Conservation (phyloP, 1,140 invertebrate species). For the Drosophila orena region DNA sequence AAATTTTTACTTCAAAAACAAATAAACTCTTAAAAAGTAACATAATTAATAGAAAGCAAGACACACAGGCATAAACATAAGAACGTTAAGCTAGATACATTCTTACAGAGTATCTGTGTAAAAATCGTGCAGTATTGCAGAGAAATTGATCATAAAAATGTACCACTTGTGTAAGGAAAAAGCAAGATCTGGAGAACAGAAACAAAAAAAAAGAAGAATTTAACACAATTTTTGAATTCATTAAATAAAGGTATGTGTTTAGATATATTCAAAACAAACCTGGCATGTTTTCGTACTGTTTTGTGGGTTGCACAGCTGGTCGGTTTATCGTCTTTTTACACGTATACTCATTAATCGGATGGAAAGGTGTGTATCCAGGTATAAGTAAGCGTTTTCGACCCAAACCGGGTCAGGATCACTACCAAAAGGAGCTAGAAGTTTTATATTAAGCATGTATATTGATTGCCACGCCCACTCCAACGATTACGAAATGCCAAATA, state of each 20-base stretch:
- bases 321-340: no score
- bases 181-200: conserved; percentile 43
- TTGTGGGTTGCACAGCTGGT: background rate
- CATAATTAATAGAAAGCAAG: conserved; percentile 40
- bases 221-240: conserved; percentile 84
- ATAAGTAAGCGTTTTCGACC: no score
- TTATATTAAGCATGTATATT: no score
- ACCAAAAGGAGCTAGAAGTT: no score
- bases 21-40: conserved; percentile 29
- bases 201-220: conserved; percentile 69
- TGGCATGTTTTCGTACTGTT: conserved; percentile 12
- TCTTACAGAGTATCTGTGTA: conserved; percentile 52
- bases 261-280: conserved; percentile 80
- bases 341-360: no score
- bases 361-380: no score
- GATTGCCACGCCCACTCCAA: no score
- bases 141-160: conserved; percentile 59
- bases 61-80: conserved; percentile 32
- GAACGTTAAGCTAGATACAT: conserved; percentile 33
- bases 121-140: conserved; percentile 38
- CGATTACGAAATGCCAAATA: no score
- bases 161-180: conserved; percentile 48
- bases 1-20: conserved; percentile 76
- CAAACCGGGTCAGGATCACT: no score
- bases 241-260: conserved; percentile 84